Percentiles rank a stretch among this genome's conserved stretches.
Evolutionary conservation across 2,113 vertebrate genomes (phyloP).

Genomic region (Apodemus sylvaticus): DNA sequence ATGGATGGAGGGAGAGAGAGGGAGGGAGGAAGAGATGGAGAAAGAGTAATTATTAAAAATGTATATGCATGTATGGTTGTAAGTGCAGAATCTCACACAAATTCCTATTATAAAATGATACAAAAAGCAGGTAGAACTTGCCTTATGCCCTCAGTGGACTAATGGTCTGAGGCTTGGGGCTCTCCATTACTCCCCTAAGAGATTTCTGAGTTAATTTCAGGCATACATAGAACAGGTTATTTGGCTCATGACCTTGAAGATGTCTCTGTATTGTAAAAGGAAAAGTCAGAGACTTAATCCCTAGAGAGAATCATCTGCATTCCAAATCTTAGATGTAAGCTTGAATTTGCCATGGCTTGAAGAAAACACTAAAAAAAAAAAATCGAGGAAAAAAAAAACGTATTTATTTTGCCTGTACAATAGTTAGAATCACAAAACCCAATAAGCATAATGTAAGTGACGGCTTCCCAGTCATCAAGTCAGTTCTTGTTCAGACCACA

Average conservation of each 20-base stretch:
- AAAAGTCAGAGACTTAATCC: background rate
- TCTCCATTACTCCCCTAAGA: background rate
- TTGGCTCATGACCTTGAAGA: background rate
- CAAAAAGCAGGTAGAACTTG: background rate
- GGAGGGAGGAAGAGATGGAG: no score
- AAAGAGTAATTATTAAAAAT: background rate
- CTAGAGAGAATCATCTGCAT: background rate
- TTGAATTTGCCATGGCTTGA: background rate
- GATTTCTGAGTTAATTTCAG: background rate
- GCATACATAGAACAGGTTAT: background rate
- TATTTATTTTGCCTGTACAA: background rate
- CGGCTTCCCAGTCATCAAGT: background rate
- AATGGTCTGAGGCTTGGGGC: background rate
- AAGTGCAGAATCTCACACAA: background rate
- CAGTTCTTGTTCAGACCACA: background rate
- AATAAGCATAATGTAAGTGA: background rate
- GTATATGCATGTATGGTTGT: background rate
- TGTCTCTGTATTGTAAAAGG: background rate
- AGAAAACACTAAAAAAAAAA: background rate
- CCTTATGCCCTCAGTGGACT: background rate
- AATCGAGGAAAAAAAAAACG: constrained; percentile 37
- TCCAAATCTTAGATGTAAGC: constrained; percentile 3
- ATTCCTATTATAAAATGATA: background rate
- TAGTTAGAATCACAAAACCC: background rate
- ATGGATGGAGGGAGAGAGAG: no score